These are phyloP conservation scores for Yasuhikotakia modesta DNA, from an alignment of 2,797 vertebrate genomes.

Conservation along the genomic window DNA sequence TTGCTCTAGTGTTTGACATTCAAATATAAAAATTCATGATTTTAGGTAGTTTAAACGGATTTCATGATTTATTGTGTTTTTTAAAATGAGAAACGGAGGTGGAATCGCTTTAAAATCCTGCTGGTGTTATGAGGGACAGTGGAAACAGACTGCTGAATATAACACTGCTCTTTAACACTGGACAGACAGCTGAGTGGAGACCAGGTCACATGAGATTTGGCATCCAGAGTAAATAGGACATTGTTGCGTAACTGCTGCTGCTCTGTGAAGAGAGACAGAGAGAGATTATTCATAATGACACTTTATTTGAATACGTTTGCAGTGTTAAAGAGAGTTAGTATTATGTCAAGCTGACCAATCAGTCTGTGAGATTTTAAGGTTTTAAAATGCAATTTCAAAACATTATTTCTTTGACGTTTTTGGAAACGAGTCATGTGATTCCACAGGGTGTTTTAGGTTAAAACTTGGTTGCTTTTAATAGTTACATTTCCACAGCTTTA, in stretches of 20 bases:
- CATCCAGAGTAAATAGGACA: slow-evolving; percentile 56
- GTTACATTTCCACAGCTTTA: neutral
- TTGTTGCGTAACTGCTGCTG: slow-evolving; percentile 66
- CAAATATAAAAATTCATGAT: neutral
- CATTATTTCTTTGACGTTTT: neutral
- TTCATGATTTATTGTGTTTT: too few species aligned
- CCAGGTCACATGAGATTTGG: slow-evolving; percentile 58
- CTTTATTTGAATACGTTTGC: neutral
- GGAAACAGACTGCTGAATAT: slow-evolving; percentile 42
- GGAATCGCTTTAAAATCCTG: slow-evolving; percentile 58
- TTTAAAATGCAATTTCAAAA: neutral
- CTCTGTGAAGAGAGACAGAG: slow-evolving; percentile 39
- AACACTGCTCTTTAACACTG: slow-evolving; percentile 47
- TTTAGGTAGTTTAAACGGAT: too few species aligned
- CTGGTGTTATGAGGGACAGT: slow-evolving; percentile 59
- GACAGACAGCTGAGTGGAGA: slow-evolving; percentile 56
- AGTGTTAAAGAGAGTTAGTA: neutral
- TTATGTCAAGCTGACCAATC: neutral
- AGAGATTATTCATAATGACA: neutral
- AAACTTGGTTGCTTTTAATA: slow-evolving; percentile 8
- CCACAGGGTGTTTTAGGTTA: neutral
- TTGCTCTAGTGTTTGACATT: neutral
- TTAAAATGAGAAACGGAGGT: too few species aligned
- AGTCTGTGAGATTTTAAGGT: neutral
- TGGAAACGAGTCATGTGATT: neutral